A percentile compares a stretch with the other conserved stretches of the same genome.
These are phyloP conservation scores for Murina feae DNA, from an alignment of 2,113 vertebrate species.

Conservation along the genomic window DNA sequence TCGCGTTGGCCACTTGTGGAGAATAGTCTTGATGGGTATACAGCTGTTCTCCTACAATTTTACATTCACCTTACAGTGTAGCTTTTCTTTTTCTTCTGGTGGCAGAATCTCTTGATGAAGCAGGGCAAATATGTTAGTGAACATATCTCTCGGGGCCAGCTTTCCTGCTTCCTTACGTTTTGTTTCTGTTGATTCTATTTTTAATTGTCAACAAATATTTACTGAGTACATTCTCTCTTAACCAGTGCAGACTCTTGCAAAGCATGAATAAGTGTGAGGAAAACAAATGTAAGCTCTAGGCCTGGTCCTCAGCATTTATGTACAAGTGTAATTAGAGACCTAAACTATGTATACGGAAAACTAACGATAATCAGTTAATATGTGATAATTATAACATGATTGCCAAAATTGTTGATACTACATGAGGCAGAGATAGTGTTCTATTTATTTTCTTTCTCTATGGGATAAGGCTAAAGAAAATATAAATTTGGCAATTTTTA, in stretches of 20 bases:
- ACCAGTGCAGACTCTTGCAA: not conserved
- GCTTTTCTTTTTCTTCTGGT: constrained; percentile 49
- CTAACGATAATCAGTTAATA: not conserved
- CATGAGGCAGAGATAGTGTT: not conserved
- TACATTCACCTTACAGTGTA: constrained; percentile 63
- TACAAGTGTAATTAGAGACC: constrained; percentile 10
- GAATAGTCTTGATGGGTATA: constrained; percentile 70
- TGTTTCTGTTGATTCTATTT: constrained; percentile 30
- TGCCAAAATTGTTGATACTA: not conserved
- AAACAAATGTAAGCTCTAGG: constrained; percentile 18
- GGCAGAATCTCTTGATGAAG: constrained; percentile 44
- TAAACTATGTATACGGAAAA: not conserved
- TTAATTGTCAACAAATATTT: constrained; percentile 23
- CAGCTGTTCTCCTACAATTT: constrained; percentile 70
- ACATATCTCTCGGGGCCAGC: not conserved
- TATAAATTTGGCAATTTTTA: constrained; percentile 30
- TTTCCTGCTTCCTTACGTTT: constrained; percentile 43
- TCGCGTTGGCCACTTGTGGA: constrained; percentile 68
- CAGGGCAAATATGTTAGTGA: constrained; percentile 36
- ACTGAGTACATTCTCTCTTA: constrained; percentile 22
- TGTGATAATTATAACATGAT: not conserved
- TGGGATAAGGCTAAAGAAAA: constrained; percentile 24
- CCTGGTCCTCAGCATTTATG: not conserved
- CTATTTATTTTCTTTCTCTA: constrained; percentile 30
- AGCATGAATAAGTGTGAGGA: not conserved